phyloP scores from a whole-genome alignment of 2,797 vertebrate species.

The Taenioides sp. region DNA sequence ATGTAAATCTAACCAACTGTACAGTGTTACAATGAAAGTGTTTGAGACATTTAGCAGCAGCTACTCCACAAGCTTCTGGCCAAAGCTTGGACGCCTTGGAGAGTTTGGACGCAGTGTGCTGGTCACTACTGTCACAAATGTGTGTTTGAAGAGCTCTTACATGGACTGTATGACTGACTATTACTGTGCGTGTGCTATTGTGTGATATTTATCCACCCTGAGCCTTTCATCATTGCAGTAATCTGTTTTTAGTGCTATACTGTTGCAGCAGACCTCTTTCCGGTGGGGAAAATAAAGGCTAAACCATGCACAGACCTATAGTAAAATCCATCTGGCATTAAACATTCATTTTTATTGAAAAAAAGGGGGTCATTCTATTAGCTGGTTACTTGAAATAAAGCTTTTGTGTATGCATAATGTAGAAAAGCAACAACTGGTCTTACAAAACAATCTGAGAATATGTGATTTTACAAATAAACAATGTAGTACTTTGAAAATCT shows the following conservation, averaged over 20 bases:
- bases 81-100: conserved; percentile 42
- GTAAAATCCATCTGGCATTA: conserved; percentile 61
- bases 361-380: conserved; percentile 52
- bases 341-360: conserved; percentile 58
- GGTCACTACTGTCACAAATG: conserved; percentile 65
- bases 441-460: conserved; percentile 55
- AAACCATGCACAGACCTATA: conserved; percentile 59
- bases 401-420: conserved; percentile 58
- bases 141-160: conserved; percentile 48
- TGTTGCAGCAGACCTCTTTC: conserved; percentile 60
- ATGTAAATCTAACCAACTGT: conserved; percentile 68
- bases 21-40: conserved; percentile 71
- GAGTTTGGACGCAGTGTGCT: conserved; percentile 65
- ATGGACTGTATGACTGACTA: conserved; percentile 52
- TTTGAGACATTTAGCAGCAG: conserved; percentile 55
- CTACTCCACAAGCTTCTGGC: conserved; percentile 47
- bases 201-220: conserved; percentile 63
- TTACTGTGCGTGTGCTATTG: conserved; percentile 59
- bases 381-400: conserved; percentile 52
- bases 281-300: conserved; percentile 39
- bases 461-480: conserved; percentile 53
- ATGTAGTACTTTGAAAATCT: conserved; percentile 62
- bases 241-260: conserved; percentile 68
- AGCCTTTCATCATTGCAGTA: conserved; percentile 68
- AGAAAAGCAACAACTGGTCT: conserved; percentile 53